Base-by-base conservation (phyloP, 2,888 invertebrate species). In the Clunio marinus region DNA sequence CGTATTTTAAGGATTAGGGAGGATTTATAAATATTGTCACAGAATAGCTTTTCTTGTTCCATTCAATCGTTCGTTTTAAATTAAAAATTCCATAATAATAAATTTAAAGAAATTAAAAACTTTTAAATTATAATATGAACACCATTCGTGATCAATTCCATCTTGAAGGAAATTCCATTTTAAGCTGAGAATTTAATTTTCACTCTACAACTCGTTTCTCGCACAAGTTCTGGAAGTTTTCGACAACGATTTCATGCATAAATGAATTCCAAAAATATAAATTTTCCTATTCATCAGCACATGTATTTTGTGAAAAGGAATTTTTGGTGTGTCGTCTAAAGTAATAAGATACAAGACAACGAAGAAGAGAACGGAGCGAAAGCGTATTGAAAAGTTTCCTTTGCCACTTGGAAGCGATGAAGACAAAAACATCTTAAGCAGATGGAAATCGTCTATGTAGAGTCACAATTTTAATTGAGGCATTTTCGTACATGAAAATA, bases 361-460 rank as follows among this genome's bases (percentile, higher is more conserved):
- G n/a, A n/a, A n/a, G n/a, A n/a, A n/a, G n/a, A n/a, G n/a, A n/a
- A n/a, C n/a, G n/a, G n/a, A n/a, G n/a, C n/a, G n/a, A n/a, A n/a
- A n/a, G n/a, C n/a, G n/a, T n/a, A 41, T 32, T 32, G 32, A 10
- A 41, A 41, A 41, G n/a, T 41, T 41, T 41, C 41, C 41, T 2
- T 7, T 7, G 8, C 4, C 32, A 32, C n/a, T n/a, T n/a, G 8
- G 3, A 20, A 27, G 1, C 1, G 27, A 58, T 27, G 8, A 57
- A 57, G 59, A 32, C 28, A n/a, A 24, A 57, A 57, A 59, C 59
- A 59, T 59, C 59, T 32, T 59, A 59, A 59, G 59, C 59, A 59
- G 59, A 59, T 59, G 59, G 59, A 59, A 41, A 59, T 59, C 59
- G 28, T 59, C 28, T 27, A 32, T 32, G 59, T 59, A 28, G 32